These are phyloP conservation scores for Toxotes jaculatrix DNA, from an alignment of 2,113 vertebrate species.

Conservation along the genomic window DNA sequence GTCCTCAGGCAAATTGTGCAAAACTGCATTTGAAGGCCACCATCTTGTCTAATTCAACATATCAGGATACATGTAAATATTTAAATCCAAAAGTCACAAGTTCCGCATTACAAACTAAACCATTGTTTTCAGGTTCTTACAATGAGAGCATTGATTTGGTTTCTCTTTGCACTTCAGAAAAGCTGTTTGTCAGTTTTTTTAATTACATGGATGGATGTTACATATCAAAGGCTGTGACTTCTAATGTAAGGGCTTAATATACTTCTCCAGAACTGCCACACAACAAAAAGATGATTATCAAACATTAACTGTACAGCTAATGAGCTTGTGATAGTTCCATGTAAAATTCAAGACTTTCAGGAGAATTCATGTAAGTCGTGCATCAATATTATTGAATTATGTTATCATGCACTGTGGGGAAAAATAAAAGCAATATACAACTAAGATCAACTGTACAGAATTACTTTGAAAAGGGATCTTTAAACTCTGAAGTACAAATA, in stretches of 20 bases:
- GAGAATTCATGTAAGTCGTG: neutral
- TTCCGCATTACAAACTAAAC: slow-evolving; percentile 5
- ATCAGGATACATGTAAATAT: neutral
- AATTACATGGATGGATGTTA: neutral
- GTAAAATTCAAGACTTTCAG: neutral
- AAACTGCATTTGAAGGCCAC: slow-evolving; percentile 33
- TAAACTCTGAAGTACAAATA: no score
- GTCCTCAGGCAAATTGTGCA: slow-evolving; percentile 9
- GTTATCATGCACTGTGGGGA: neutral
- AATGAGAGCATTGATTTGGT: neutral
- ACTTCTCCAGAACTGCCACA: no score
- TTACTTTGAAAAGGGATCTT: no score
- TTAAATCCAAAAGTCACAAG: slow-evolving; percentile 21
- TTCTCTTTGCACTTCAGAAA: neutral
- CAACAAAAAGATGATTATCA: neutral
- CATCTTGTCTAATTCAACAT: slow-evolving; percentile 16
- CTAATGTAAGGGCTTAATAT: neutral
- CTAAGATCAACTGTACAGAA: neutral
- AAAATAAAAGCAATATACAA: neutral
- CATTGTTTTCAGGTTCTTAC: neutral
- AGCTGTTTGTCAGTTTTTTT: neutral
- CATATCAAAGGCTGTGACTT: neutral
- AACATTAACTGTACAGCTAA: neutral
- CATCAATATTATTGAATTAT: neutral
- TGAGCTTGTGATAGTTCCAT: neutral